Evolutionary conservation across 1,140 invertebrate species (phyloP), one percentile per base, ranked within the genome.

Genomic region (Coenobita brevimanus): DNA sequence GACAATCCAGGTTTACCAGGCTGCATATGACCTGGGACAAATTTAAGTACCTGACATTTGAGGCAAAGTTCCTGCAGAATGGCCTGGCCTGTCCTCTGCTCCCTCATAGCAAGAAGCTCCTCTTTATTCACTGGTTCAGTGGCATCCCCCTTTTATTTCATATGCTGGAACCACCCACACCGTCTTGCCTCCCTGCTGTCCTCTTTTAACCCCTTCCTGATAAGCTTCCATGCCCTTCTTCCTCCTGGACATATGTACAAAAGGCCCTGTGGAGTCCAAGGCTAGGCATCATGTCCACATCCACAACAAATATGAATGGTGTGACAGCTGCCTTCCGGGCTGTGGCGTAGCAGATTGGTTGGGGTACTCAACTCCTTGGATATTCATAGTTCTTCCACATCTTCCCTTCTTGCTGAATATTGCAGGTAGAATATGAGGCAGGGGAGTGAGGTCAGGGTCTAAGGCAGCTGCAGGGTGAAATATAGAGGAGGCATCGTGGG

Each of bases 1-100:
- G n/a, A n/a, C n/a, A n/a, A n/a, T n/a, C n/a, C n/a, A n/a, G n/a
- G n/a, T n/a, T n/a, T n/a, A n/a, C n/a, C n/a, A n/a, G n/a, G n/a
- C n/a, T n/a, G n/a, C n/a, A n/a, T n/a, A n/a, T n/a, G n/a, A n/a
- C n/a, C n/a, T n/a, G n/a, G n/a, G n/a, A 3, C 24, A 54, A n/a
- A n/a, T 71, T 24, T 13, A 90, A 82, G 91, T 90, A 93, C 93
- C 91, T 93, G 93, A 91, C 95, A 95, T 90, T 94, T 94, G 91
- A 92, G 92, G 89, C 95, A 95, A n/a, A 94, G 89, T 83, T 94
- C 93, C 88, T 92, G 92, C 91, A 95, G 95, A 91, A 95, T 95
- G n/a, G 94, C 94, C 81, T 94, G 91, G 0, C 93, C 92, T 6
- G 21, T 82, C 82, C 91, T 81, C 89, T 92, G 90, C 76, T 91